phyloP scores from a whole-genome alignment of 2,888 invertebrate species.

The Coleophora deauratella region DNA sequence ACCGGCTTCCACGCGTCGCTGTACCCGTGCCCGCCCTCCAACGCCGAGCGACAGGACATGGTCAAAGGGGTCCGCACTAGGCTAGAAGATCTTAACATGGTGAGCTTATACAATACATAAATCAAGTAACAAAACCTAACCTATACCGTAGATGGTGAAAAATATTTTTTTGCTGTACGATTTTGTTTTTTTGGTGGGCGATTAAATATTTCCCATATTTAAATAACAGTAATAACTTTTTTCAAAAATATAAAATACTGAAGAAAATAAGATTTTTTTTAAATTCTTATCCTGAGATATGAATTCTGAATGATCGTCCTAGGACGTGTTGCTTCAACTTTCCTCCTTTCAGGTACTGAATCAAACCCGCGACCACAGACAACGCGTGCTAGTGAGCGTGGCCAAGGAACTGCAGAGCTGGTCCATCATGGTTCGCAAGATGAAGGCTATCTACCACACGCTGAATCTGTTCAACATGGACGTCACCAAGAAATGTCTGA shows the following conservation, averaged over 20 bases:
- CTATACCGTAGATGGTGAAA: too few relatives aligned
- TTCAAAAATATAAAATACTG: too few relatives aligned
- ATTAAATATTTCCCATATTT: too few relatives aligned
- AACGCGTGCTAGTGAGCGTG: constrained; percentile 88
- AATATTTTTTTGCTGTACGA: too few relatives aligned
- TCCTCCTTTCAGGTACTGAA: constrained; percentile 78
- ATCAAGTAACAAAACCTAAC: too few relatives aligned
- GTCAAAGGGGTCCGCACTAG: constrained; percentile 91
- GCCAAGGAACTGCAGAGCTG: constrained; percentile 92
- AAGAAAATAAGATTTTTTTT: too few relatives aligned
- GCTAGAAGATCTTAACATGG: constrained; percentile 90
- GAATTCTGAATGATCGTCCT: too few relatives aligned
- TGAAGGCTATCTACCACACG: constrained; percentile 94
- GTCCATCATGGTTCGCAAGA: constrained; percentile 92
- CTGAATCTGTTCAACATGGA: constrained; percentile 92
- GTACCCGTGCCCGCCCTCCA: constrained; percentile 93
- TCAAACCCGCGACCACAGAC: constrained; percentile 94
- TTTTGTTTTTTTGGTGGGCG: too few relatives aligned
- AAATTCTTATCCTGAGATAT: too few relatives aligned
- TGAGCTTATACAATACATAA: too few relatives aligned
- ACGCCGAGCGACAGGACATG: constrained; percentile 90
- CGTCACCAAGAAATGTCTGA: constrained; percentile 89
- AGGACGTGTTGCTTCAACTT: too few relatives aligned
- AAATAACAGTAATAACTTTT: too few relatives aligned
- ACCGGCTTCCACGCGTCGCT: constrained; percentile 94